Percentiles rank a stretch among this genome's conserved stretches.
Evolutionary conservation across 2,797 vertebrate species (phyloP).

Genomic region (Holocentrus rufus): DNA sequence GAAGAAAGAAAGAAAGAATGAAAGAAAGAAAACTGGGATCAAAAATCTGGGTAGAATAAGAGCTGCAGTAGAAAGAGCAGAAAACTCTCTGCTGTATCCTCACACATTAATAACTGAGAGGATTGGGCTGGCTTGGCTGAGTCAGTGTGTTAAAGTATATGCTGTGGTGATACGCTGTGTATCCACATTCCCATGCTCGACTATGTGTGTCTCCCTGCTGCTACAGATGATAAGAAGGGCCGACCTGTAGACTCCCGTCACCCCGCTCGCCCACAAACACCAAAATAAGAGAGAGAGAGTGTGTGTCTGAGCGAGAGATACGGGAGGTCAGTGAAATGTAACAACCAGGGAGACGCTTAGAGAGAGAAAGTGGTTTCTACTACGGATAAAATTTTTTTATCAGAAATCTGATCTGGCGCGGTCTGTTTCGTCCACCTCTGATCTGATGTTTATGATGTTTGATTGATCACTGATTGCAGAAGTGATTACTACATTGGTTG

Average conservation of each 20-base stretch:
- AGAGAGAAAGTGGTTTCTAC: not conserved
- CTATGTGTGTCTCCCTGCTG: slow-evolving; percentile 18
- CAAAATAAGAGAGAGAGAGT: not conserved
- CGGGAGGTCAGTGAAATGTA: not conserved
- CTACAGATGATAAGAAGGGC: slow-evolving; percentile 23
- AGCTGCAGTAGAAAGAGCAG: too few relatives aligned
- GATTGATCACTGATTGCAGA: too few relatives aligned
- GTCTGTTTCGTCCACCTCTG: too few relatives aligned
- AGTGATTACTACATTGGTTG: too few relatives aligned
- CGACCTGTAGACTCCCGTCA: slow-evolving; percentile 7
- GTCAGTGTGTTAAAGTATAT: slow-evolving; percentile 2
- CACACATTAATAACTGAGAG: slow-evolving; percentile 10
- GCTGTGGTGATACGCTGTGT: slow-evolving; percentile 6
- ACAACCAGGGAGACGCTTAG: not conserved
- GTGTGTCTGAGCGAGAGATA: not conserved
- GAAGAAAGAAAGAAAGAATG: too few relatives aligned
- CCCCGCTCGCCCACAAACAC: slow-evolving; percentile 8
- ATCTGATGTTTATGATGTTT: too few relatives aligned
- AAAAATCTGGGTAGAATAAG: too few relatives aligned
- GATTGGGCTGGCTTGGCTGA: not conserved
- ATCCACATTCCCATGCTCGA: not conserved
- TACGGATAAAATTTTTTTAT: too few relatives aligned
- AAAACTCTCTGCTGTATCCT: slow-evolving; percentile 41
- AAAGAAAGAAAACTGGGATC: slow-evolving; percentile 21
- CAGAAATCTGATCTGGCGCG: too few relatives aligned